Conservation (phyloP, 2,888 invertebrate genomes). For the Campaea margaritaria region DNA sequence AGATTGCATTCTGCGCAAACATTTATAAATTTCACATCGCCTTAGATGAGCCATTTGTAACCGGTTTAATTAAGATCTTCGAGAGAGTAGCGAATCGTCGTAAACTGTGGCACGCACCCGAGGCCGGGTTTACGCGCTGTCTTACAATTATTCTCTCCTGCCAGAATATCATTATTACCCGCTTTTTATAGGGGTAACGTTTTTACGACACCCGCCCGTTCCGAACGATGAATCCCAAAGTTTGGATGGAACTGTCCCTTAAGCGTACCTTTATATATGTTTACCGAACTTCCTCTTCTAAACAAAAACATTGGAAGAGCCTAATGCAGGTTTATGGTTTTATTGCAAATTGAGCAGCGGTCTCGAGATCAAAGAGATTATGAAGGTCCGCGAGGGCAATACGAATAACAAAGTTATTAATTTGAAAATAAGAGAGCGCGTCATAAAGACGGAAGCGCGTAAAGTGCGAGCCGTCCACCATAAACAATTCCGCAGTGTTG, state of each 20-base stretch:
- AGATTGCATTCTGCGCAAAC: constrained; percentile 16
- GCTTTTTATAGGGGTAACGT: constrained; percentile 66
- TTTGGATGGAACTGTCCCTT: constrained; percentile 44
- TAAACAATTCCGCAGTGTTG: constrained; percentile 32
- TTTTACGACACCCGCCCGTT: constrained; percentile 57
- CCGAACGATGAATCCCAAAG: constrained; percentile 44
- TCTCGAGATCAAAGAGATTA: constrained; percentile 27
- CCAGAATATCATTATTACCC: constrained; percentile 67
- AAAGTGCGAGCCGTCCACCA: constrained; percentile 18
- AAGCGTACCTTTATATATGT: constrained; percentile 42
- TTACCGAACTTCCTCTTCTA: constrained; percentile 34
- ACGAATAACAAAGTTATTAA: constrained; percentile 16
- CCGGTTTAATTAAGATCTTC: constrained; percentile 64
- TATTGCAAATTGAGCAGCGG: constrained; percentile 31
- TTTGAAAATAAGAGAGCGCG: constrained; percentile 5
- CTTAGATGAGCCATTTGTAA: constrained; percentile 44
- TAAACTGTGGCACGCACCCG: constrained; percentile 55
- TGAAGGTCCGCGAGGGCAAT: constrained; percentile 16
- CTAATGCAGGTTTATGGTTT: constrained; percentile 28
- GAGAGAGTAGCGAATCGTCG: constrained; percentile 52
- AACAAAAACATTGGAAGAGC: constrained; percentile 31
- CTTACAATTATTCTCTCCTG: constrained; percentile 67
- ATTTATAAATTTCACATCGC: constrained; percentile 34
- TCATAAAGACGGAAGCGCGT: constrained; percentile 26
- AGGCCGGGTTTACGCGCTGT: constrained; percentile 56